These are phyloP conservation scores for Notodonta dromedarius DNA, from an alignment of 2,888 invertebrate species.

Conservation along the genomic window DNA sequence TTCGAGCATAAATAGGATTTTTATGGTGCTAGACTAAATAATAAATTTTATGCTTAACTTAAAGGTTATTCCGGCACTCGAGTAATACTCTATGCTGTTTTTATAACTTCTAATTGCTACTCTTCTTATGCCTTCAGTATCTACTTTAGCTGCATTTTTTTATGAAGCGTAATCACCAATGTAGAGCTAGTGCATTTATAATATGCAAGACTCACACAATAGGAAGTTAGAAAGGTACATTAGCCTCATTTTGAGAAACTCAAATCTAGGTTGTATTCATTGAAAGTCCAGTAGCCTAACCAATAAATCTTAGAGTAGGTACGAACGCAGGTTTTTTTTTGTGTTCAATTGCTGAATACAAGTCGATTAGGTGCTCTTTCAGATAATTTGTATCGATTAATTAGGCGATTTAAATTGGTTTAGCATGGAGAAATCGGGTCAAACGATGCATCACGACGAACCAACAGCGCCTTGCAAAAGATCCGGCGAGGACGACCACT, in stretches of 20 bases:
- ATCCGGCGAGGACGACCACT: slow-evolving; percentile 57
- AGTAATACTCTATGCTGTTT: background rate
- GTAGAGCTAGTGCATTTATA: background rate
- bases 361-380: background rate
- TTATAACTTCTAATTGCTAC: slow-evolving; percentile 1
- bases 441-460: slow-evolving; percentile 46
- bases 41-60: too few relatives aligned
- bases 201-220: background rate
- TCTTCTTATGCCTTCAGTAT: background rate
- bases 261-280: slow-evolving; percentile 2
- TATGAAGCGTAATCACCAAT: background rate
- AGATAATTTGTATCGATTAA: slow-evolving; percentile 16
- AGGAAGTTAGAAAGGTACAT: slow-evolving; percentile 1
- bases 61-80: too few relatives aligned
- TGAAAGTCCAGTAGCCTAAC: background rate
- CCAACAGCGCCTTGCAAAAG: slow-evolving; percentile 64
- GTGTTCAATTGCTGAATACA: background rate
- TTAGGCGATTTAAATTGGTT: slow-evolving; percentile 14
- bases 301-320: background rate
- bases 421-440: slow-evolving; percentile 49
- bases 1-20: too few relatives aligned
- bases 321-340: background rate
- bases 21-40: too few relatives aligned
- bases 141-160: background rate
- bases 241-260: slow-evolving; percentile 7